Conservation (phyloP, 2,797 vertebrate species). For the Hydrolagus colliei region DNA sequence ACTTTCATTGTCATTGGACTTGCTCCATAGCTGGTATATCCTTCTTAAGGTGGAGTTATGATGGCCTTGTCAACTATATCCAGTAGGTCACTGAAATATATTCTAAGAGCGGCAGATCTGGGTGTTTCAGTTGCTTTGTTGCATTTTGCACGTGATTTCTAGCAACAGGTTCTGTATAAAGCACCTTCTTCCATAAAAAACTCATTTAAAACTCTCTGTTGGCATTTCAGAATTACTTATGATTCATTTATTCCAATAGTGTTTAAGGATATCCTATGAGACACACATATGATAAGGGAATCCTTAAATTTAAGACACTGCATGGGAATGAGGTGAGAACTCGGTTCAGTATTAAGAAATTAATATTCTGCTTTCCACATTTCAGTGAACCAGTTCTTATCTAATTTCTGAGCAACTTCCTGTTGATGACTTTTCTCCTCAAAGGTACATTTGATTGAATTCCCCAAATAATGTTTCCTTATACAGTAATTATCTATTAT, state of each 20-base stretch:
- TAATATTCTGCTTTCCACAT: background rate
- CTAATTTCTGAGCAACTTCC: background rate
- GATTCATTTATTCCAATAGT: background rate
- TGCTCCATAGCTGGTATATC: too few relatives aligned
- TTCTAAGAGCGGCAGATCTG: too few relatives aligned
- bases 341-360: background rate
- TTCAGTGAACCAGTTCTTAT: background rate
- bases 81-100: too few relatives aligned
- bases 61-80: too few relatives aligned
- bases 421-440: conserved; percentile 10
- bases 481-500: background rate
- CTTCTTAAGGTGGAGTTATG: too few relatives aligned
- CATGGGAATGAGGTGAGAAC: background rate
- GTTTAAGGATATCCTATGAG: background rate
- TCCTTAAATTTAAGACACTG: background rate
- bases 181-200: background rate
- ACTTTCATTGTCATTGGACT: too few relatives aligned
- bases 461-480: background rate
- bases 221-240: background rate
- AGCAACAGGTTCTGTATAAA: background rate
- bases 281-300: background rate
- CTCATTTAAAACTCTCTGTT: background rate
- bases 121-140: too few relatives aligned
- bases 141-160: background rate
- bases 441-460: conserved; percentile 12